phyloP scores from a whole-genome alignment of 2,888 invertebrate genomes.

The Neria commutata region DNA sequence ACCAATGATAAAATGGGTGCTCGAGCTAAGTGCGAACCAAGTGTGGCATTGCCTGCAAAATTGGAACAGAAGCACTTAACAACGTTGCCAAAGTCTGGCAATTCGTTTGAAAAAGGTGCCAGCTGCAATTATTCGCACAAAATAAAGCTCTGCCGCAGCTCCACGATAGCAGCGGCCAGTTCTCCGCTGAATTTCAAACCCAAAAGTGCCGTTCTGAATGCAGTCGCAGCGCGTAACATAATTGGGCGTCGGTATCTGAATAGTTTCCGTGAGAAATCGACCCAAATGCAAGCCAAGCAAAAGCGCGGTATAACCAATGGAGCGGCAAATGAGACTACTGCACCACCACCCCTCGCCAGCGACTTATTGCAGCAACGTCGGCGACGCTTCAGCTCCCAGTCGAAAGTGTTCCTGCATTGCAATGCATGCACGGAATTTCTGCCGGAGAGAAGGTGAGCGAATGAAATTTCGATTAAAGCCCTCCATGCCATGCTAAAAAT shows the following conservation, averaged over 20 bases:
- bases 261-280: slow-evolving; percentile 34
- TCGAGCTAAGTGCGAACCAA: too few relatives aligned
- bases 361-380: slow-evolving; percentile 34
- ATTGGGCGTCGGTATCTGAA: slow-evolving; percentile 36
- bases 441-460: slow-evolving; percentile 31
- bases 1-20: too few relatives aligned
- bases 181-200: too few relatives aligned
- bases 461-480: not conserved
- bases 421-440: slow-evolving; percentile 20
- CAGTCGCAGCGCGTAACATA: slow-evolving; percentile 26
- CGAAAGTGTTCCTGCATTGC: slow-evolving; percentile 34
- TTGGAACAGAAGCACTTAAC: too few relatives aligned
- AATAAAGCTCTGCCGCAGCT: too few relatives aligned
- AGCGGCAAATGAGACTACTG: slow-evolving; percentile 5
- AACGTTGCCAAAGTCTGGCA: not conserved
- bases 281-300: not conserved
- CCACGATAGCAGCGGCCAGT: too few relatives aligned
- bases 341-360: not conserved
- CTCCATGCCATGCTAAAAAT: too few relatives aligned
- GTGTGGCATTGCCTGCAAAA: too few relatives aligned
- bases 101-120: slow-evolving; percentile 16
- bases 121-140: too few relatives aligned
- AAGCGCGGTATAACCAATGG: not conserved
- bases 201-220: not conserved
- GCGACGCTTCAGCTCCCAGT: slow-evolving; percentile 34